Conservation (phyloP, 2,113 vertebrate species). For the Prinia subflava region DNA sequence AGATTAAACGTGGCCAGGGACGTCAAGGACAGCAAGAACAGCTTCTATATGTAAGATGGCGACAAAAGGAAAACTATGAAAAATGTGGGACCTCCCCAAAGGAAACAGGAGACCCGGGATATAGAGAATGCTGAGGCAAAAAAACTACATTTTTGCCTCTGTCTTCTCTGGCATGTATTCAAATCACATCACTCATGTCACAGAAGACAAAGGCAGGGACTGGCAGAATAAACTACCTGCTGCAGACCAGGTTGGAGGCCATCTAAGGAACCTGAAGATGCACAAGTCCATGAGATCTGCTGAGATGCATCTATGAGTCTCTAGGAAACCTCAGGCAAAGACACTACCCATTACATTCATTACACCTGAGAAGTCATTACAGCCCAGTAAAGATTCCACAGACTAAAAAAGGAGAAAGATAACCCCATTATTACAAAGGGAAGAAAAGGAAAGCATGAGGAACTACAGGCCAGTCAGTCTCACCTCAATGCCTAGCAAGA, state of each 20-base stretch:
- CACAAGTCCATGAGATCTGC: not conserved
- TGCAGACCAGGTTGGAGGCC: not conserved
- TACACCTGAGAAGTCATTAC: not conserved
- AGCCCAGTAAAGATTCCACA: not conserved
- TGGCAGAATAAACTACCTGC: not conserved
- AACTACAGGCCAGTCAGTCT: not conserved
- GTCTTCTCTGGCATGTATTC: not conserved
- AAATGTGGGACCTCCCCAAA: not conserved
- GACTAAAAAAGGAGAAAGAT: not conserved
- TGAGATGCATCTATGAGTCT: accelerated
- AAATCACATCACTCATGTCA: not conserved
- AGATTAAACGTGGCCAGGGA: not conserved
- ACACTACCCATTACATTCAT: not conserved
- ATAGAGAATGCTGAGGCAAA: not conserved
- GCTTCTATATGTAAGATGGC: not conserved
- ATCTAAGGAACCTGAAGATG: not conserved
- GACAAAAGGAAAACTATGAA: not conserved
- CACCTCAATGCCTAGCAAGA: not conserved
- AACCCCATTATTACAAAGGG: not conserved
- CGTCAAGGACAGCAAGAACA: not conserved
- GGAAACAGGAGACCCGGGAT: not conserved
- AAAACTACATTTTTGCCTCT: not conserved
- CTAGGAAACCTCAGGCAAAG: not conserved
- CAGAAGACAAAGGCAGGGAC: not conserved
- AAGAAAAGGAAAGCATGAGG: not conserved